phyloP scores from a whole-genome alignment of 2,888 invertebrate species.

The Mythimna vitellina region DNA sequence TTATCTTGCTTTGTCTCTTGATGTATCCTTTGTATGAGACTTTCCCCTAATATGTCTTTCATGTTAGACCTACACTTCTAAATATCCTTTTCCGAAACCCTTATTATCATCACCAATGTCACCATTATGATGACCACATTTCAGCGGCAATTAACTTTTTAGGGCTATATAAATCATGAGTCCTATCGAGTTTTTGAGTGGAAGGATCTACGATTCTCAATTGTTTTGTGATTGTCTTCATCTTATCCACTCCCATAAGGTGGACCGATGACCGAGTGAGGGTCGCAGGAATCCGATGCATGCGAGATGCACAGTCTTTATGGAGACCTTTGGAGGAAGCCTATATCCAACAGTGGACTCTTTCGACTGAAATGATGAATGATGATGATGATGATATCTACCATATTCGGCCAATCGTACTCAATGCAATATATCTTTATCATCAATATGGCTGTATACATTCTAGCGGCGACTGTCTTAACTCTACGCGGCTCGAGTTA shows the following conservation, averaged over 20 bases:
- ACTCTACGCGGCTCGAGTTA: conserved; percentile 98
- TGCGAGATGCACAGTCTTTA: no score
- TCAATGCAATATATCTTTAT: conserved; percentile 68
- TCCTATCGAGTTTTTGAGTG: neutral
- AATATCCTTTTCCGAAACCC: no score
- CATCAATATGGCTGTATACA: conserved; percentile 15
- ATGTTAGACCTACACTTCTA: no score
- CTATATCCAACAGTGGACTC: no score
- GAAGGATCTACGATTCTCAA: neutral
- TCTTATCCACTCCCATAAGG: no score
- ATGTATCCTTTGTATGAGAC: neutral
- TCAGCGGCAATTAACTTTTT: neutral
- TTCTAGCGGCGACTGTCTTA: conserved; percentile 95
- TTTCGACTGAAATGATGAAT: no score
- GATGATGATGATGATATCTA: no score
- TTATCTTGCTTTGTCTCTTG: neutral
- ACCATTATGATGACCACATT: neutral
- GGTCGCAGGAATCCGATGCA: no score
- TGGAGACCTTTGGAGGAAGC: no score
- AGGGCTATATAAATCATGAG: neutral
- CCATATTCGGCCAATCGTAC: no score
- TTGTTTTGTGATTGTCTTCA: neutral
- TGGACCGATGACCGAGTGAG: no score
- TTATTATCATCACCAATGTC: neutral
- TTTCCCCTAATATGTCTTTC: neutral